phyloP scores from a whole-genome alignment of 1,140 invertebrate species.

The roundworm (Caenorhabditis elegans) region WBcel235 BX284603.4:1468001-1468500 shows the following conservation, averaged over 20 bases:
- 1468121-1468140: constrained; percentile 82
- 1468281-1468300: too few species aligned
- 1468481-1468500: too few species aligned
- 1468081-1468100: constrained; percentile 80
- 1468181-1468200: not conserved
- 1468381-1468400: not conserved
- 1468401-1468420: not conserved
- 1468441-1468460: too few species aligned
- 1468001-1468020: too few species aligned
- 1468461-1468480: too few species aligned
- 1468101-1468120: constrained; percentile 95
- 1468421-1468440: too few species aligned
- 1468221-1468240: not conserved
- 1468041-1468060: too few species aligned
- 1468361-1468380: not conserved
- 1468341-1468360: too few species aligned
- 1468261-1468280: too few species aligned
- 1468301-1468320: not conserved
- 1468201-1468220: not conserved
- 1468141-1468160: constrained; percentile 85
- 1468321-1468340: too few species aligned
- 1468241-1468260: too few species aligned
- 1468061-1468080: constrained; percentile 51
- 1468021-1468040: too few species aligned
- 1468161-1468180: constrained; percentile 67